Percentiles rank a stretch among this genome's conserved stretches.
These are phyloP conservation scores for Hedychridium roseum DNA, from an alignment of 2,888 invertebrate genomes.

Conservation along the genomic window DNA sequence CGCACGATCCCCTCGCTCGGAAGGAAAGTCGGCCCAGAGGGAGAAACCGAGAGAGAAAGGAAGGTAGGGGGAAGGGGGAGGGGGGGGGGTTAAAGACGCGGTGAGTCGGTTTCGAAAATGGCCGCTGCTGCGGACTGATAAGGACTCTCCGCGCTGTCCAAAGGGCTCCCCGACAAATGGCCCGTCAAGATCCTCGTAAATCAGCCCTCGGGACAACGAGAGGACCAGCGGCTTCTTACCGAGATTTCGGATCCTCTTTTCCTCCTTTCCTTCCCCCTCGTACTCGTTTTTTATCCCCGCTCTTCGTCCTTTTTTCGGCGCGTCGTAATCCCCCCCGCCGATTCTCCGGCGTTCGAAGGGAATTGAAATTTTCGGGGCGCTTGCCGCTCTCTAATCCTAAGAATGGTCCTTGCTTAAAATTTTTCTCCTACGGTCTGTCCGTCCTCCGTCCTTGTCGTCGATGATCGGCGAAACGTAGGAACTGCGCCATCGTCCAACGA, in stretches of 20 bases:
- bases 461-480: constrained; percentile 1
- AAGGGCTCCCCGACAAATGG: constrained; percentile 59
- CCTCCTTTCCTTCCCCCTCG: not conserved
- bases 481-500: constrained; percentile 24
- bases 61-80: no score
- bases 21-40: no score
- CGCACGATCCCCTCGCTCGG: no score
- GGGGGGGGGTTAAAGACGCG: no score
- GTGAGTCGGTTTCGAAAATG: constrained; percentile 56
- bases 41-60: no score
- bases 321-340: no score
- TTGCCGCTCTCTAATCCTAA: not conserved
- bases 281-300: not conserved
- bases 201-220: constrained; percentile 50
- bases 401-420: not conserved
- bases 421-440: constrained; percentile 2
- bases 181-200: constrained; percentile 63
- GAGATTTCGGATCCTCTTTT: constrained; percentile 30
- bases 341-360: no score
- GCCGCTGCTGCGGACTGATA: constrained; percentile 54
- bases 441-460: not conserved
- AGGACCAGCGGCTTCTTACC: constrained; percentile 29
- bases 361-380: no score
- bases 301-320: not conserved
- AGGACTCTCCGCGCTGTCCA: constrained; percentile 44